Percentiles rank a stretch among this genome's conserved stretches.
phyloP scores from a whole-genome alignment of 2,113 vertebrate species.

The Microcebus murinus region DNA sequence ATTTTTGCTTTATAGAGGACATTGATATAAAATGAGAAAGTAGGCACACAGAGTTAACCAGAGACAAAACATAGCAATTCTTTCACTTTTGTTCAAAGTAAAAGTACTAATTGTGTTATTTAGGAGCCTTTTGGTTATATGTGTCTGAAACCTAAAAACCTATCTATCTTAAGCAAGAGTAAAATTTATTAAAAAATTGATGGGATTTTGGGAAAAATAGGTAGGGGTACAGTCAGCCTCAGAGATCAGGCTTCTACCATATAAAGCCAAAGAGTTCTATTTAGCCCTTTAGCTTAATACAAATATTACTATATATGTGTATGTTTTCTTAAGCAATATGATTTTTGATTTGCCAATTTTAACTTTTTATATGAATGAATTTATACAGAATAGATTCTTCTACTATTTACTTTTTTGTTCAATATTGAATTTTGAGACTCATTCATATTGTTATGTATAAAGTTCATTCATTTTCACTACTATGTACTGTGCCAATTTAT shows the following conservation, averaged over 20 bases:
- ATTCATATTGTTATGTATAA: neutral
- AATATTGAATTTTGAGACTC: slow-evolving; percentile 4
- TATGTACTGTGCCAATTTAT: neutral
- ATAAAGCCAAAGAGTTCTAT: neutral
- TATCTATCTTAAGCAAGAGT: neutral
- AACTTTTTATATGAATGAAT: neutral
- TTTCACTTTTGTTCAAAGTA: neutral
- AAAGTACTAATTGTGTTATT: neutral
- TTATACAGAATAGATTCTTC: neutral
- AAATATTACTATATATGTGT: neutral
- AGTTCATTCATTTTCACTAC: neutral
- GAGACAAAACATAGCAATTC: neutral
- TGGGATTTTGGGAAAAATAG: neutral
- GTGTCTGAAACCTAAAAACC: neutral
- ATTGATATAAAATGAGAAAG: neutral
- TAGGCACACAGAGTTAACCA: neutral
- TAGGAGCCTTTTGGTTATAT: neutral
- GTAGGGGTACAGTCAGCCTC: neutral
- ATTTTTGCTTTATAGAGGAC: neutral
- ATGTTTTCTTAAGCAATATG: neutral
- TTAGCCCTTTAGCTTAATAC: neutral
- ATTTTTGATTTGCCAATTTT: neutral
- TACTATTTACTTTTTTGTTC: neutral
- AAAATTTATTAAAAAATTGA: neutral
- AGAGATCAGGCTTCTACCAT: neutral